Conservation (phyloP, 1,140 invertebrate genomes). For the Brachionus koreanus region DNA sequence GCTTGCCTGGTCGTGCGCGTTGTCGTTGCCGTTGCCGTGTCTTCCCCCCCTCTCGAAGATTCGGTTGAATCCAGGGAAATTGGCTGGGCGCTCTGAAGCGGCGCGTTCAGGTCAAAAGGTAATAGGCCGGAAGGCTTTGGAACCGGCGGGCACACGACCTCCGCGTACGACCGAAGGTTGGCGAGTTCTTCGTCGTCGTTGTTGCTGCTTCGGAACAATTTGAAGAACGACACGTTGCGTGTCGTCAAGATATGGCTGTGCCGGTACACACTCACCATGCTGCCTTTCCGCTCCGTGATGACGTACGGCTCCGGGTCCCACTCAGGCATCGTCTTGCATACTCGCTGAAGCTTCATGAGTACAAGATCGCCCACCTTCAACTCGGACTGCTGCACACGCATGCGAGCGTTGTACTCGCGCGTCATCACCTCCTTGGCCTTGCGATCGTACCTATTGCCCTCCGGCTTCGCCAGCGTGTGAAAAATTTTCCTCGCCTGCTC, state of each 20-base stretch:
- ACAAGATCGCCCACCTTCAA: neutral
- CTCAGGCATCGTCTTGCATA: neutral
- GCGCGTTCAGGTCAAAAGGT: neutral
- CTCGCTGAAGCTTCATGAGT: neutral
- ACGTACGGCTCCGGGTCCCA: neutral
- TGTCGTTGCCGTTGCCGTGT: too few species aligned
- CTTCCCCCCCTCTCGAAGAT: too few species aligned
- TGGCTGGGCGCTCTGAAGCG: neutral
- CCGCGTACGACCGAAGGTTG: neutral
- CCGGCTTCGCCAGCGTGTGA: neutral
- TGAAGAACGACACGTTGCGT: neutral
- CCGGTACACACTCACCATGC: neutral
- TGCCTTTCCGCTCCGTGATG: neutral
- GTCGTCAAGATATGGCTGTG: neutral
- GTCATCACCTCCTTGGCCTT: neutral
- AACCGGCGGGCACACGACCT: neutral
- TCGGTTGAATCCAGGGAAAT: too few species aligned
- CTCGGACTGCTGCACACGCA: neutral
- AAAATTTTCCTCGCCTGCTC: neutral
- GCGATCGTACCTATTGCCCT: neutral
- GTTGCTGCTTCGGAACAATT: neutral
- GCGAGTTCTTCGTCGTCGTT: neutral
- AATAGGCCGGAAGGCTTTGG: neutral
- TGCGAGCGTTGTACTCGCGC: neutral
- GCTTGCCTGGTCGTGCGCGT: too few species aligned